phyloP scores from a whole-genome alignment of 2,113 vertebrate species.

The Callionymus lyra region DNA sequence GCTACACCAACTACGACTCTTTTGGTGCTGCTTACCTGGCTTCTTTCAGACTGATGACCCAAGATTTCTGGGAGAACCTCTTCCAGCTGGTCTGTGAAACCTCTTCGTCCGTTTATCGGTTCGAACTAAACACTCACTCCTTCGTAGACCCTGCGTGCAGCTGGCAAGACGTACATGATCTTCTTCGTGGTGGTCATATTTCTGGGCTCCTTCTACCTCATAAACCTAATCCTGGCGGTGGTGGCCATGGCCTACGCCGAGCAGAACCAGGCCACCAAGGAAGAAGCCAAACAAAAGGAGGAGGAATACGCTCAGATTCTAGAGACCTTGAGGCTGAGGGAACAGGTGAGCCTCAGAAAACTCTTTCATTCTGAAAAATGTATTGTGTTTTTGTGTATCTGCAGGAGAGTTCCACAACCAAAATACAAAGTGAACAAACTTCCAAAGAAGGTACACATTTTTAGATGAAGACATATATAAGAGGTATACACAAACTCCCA shows the following conservation, averaged over 20 bases:
- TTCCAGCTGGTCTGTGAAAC: conserved; percentile 78
- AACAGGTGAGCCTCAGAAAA: conserved; percentile 55
- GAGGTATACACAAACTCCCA: not conserved
- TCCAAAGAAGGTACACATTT: not conserved
- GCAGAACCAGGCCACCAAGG: conserved; percentile 78
- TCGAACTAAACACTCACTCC: not conserved
- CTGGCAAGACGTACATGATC: conserved; percentile 93
- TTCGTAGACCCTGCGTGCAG: conserved; percentile 79
- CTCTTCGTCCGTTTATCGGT: not conserved
- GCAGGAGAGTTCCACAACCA: not conserved
- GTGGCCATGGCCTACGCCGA: conserved; percentile 93
- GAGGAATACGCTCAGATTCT: conserved; percentile 82
- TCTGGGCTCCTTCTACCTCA: conserved; percentile 93
- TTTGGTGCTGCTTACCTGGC: conserved; percentile 91
- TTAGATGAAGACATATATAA: not conserved
- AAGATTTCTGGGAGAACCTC: conserved; percentile 95
- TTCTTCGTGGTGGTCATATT: conserved; percentile 93
- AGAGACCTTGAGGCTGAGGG: conserved; percentile 78
- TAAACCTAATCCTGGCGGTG: conserved; percentile 92
- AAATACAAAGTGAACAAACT: not conserved
- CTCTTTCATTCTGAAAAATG: not conserved
- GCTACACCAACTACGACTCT: conserved; percentile 88
- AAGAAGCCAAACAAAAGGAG: conserved; percentile 82
- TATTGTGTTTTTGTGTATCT: not conserved
- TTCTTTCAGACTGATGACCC: conserved; percentile 91